Evolutionary conservation across 1,140 invertebrate species (phyloP), one percentile per base, ranked within the genome.

Genomic region (Drosophila novamexicana): DNA sequence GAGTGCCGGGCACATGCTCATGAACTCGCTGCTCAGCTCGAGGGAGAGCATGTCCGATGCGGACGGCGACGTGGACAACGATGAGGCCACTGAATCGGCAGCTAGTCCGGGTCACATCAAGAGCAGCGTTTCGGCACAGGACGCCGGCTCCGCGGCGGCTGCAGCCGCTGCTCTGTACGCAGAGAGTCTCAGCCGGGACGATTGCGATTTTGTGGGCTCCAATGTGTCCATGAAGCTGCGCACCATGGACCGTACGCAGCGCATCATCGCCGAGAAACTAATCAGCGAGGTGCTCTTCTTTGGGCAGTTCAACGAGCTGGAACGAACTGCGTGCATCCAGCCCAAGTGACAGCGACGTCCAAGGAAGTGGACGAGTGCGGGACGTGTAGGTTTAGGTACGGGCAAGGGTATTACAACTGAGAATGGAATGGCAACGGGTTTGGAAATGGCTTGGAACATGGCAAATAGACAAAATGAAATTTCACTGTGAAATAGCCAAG

Each of bases 231-330:
- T 92, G 37, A 93, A 93, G 53, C 72, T 93, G 34, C 78, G 93
- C 6, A 85, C 90, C 3, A 93, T 93, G 93, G 79, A 90, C 57
- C 85, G 91, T 1, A 91, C 92, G 7, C 93, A 93, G 52, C 70
- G 92, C 42, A 91, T 84, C 53, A 93, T 93, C 61, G 93, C 93
- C 29, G 91, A 93, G 75, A 93, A 92, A 63, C 79, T 93, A 2
- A 93, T 93, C 45, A 88, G 91, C 34, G 92, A 93, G 71, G 88
- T 93, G 44, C 81, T 93, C 54, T 93, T 91, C 77, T 91, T 93
- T 68, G 93, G 93, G 0, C 92, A 92, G 32, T 92, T 93, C 54
- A 91, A 91, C 39, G 91, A 92, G 52, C 73, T 92, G 62, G 91
- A 92, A 34, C 76, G 91, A 2, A 84, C 78, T 1, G 91, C 91